Evolutionary conservation across 2,113 vertebrate genomes (phyloP).

Genomic region (Micronycteris hirsuta): DNA sequence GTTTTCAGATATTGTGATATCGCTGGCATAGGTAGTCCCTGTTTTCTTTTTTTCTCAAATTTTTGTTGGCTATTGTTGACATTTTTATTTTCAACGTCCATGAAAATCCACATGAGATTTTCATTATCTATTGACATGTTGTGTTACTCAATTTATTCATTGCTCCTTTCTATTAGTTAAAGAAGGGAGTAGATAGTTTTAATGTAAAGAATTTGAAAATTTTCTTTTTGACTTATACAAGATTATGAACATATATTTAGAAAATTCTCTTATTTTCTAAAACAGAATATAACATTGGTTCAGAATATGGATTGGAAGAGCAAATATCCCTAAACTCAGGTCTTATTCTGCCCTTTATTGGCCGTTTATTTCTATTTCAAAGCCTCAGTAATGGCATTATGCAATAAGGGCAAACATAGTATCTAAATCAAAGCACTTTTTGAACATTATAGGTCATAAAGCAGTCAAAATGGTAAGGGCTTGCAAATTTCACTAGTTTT

Average conservation of each 20-base stretch:
- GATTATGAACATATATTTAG: not conserved
- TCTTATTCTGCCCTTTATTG: not conserved
- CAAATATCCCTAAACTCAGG: not conserved
- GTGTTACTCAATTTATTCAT: not conserved
- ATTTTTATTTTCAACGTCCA: not conserved
- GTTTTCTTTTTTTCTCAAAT: not conserved
- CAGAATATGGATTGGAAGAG: not conserved
- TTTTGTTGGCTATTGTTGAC: not conserved
- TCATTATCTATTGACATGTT: not conserved
- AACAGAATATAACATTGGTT: not conserved
- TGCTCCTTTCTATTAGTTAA: not conserved
- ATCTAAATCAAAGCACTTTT: not conserved
- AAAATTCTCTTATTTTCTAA: not conserved
- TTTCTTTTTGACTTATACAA: not conserved
- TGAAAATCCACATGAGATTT: not conserved
- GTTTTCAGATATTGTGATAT: not conserved
- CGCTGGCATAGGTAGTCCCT: not conserved
- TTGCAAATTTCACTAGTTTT: not conserved
- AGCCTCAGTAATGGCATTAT: not conserved
- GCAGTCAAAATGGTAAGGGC: not conserved
- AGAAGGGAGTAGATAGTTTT: not conserved
- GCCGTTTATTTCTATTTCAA: not conserved
- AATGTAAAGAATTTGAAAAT: not conserved
- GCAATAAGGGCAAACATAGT: not conserved
- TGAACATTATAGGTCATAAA: not conserved